Evolutionary conservation across 2,888 invertebrate species (phyloP).

Genomic region (Zhengitettix transpicula): DNA sequence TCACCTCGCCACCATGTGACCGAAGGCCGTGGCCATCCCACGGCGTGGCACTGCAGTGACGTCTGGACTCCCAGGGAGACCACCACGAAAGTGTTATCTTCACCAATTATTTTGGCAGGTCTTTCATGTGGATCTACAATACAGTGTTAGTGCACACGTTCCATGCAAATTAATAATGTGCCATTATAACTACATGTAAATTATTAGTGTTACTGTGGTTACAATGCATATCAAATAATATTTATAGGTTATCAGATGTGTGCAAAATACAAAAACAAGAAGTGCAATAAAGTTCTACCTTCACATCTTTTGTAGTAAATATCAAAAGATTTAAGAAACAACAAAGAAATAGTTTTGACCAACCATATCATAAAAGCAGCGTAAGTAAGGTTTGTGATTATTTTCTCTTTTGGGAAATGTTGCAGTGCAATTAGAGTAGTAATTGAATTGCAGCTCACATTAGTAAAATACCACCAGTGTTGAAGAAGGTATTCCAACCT

Average conservation of each 20-base stretch:
- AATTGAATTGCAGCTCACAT: no score
- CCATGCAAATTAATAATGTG: neutral
- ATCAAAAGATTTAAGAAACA: no score
- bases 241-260: neutral
- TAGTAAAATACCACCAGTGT: no score
- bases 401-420: no score
- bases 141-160: neutral
- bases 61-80: constrained; percentile 56
- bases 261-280: neutral
- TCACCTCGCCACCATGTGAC: constrained; percentile 76
- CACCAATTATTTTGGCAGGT: constrained; percentile 49
- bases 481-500: no score
- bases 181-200: neutral
- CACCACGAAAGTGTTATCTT: constrained; percentile 41
- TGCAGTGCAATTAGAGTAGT: no score
- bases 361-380: no score
- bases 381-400: no score
- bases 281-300: no score
- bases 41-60: constrained; percentile 58
- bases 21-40: constrained; percentile 62
- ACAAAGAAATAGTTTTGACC: no score
- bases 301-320: no score
- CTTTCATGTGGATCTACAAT: constrained; percentile 32
- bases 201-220: neutral
- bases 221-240: neutral